A percentile compares a stretch with the other conserved stretches of the same genome.
Conservation (phyloP, 1,140 invertebrate species). For the Drosophila arawakana region DNA sequence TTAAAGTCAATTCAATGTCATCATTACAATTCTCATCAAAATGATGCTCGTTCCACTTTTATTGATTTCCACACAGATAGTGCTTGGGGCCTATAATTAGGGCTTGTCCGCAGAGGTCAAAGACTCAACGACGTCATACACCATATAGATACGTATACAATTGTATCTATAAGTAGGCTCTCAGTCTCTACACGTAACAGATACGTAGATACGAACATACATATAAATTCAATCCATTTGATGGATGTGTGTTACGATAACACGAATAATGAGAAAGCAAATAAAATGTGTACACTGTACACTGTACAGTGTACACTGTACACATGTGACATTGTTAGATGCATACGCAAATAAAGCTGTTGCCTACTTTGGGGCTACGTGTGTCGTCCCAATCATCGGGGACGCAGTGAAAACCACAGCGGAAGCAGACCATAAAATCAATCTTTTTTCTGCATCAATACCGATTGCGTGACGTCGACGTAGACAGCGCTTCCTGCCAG, state of each 20-base stretch:
- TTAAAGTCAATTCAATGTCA: constrained; percentile 22
- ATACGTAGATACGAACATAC: not conserved
- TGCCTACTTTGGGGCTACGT: constrained; percentile 19
- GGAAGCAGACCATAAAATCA: constrained; percentile 68
- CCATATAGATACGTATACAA: not conserved
- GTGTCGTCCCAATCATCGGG: constrained; percentile 6
- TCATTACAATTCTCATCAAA: not conserved
- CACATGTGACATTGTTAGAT: not conserved
- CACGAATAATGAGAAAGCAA: constrained; percentile 6
- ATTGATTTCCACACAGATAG: not conserved
- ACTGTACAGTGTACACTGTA: not conserved
- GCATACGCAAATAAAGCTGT: constrained; percentile 8
- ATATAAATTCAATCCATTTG: not conserved
- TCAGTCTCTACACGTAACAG: not conserved
- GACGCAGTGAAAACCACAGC: constrained; percentile 32
- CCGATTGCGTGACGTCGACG: constrained; percentile 10
- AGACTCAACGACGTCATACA: constrained; percentile 40
- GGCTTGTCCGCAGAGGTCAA: constrained; percentile 67
- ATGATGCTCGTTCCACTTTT: not conserved
- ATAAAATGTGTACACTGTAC: not conserved
- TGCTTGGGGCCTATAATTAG: constrained; percentile 44
- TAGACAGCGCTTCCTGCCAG: not conserved
- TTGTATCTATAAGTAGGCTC: not conserved
- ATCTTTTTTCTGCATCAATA: constrained; percentile 41
- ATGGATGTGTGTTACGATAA: constrained; percentile 12